A percentile compares a stretch with the other conserved stretches of the same genome.
Conservation (phyloP, 2,113 vertebrate genomes). For the Xenopus laevis region DNA sequence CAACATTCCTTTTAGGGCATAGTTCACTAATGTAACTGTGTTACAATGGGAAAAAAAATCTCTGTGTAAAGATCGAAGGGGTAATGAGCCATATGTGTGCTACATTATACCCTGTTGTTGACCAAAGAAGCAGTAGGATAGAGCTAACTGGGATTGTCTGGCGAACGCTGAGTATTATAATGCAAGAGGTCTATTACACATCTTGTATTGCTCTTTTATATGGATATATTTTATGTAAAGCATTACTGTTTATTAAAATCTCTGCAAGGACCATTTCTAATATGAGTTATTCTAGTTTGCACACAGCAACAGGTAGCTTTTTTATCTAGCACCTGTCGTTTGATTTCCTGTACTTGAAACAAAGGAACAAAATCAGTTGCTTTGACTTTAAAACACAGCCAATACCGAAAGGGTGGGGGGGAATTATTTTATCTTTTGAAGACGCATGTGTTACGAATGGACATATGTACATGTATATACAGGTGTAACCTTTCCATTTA, state of each 20-base stretch:
- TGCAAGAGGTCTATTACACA: neutral
- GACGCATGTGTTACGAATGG: conserved; percentile 68
- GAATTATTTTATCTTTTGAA: conserved; percentile 58
- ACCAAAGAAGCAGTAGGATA: neutral
- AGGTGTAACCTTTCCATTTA: conserved; percentile 65
- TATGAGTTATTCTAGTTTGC: conserved; percentile 12
- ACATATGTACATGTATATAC: conserved; percentile 55
- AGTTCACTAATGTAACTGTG: neutral
- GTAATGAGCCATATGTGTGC: neutral
- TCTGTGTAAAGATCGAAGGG: neutral
- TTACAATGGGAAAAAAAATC: neutral
- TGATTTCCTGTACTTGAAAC: conserved; percentile 67
- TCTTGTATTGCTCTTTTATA: neutral
- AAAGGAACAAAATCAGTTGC: conserved; percentile 52
- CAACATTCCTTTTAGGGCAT: neutral
- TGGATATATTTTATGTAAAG: neutral
- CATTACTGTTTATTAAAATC: neutral
- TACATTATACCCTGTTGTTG: neutral
- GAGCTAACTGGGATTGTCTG: neutral
- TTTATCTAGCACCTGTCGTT: conserved; percentile 14
- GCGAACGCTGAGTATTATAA: neutral
- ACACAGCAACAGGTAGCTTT: conserved; percentile 24
- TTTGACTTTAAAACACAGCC: conserved; percentile 51
- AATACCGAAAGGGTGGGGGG: conserved; percentile 52
- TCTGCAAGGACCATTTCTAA: conserved; percentile 5